Conservation (phyloP, 2,113 vertebrate species). For the Rhinolophus ferrumequinum region DNA sequence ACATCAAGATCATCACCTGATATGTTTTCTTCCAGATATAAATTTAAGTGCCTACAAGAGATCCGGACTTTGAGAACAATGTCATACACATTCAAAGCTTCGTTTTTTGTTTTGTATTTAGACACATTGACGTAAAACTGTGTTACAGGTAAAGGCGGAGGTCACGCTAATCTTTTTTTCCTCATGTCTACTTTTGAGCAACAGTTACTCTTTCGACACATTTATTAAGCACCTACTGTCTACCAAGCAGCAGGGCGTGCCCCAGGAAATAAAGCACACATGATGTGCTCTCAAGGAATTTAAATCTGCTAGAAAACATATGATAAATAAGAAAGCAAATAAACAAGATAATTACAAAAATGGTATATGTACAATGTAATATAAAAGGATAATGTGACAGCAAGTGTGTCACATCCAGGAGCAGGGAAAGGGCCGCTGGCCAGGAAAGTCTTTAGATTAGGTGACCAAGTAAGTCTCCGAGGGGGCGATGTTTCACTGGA, state of each 20-base stretch:
- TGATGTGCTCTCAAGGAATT: background rate
- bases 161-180: background rate
- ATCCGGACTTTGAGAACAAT: background rate
- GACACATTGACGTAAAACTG: background rate
- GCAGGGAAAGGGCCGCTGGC: background rate
- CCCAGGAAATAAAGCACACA: background rate
- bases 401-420: background rate
- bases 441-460: background rate
- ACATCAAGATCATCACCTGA: background rate
- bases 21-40: background rate
- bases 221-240: background rate
- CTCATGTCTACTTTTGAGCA: background rate
- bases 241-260: background rate
- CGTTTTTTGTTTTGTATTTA: background rate
- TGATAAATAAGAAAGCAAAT: background rate
- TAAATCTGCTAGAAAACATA: background rate
- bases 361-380: background rate
- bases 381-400: background rate
- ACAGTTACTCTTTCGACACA: background rate
- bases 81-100: conserved; percentile 1
- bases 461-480: background rate
- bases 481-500: background rate
- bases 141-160: background rate
- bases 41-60: background rate
- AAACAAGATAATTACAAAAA: background rate